Percentiles rank a stretch among this genome's conserved stretches.
Evolutionary conservation across 2,113 vertebrate species (phyloP).

Genomic region (Chloropsis cyanopogon): DNA sequence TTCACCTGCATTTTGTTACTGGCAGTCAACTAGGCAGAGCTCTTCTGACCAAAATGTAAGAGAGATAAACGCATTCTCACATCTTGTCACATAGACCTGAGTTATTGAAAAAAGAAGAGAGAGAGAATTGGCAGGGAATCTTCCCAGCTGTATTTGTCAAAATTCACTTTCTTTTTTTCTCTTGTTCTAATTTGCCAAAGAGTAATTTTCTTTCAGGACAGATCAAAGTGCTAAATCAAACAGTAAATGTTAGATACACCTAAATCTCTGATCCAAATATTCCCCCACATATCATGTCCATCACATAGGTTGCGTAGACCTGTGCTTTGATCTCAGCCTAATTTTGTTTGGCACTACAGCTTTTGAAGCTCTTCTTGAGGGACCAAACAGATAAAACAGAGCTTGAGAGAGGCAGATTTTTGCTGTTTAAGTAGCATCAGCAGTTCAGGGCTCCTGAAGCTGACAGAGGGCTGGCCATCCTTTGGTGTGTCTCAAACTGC

Average conservation of each 20-base stretch:
- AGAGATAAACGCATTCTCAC: not conserved
- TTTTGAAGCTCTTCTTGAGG: conserved; percentile 6
- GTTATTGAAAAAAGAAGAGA: not conserved
- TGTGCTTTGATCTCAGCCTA: conserved; percentile 37
- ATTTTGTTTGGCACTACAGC: conserved; percentile 32
- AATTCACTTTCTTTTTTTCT: not conserved
- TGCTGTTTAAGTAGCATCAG: not conserved
- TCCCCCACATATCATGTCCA: not conserved
- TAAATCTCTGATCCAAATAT: conserved; percentile 35
- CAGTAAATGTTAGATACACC: not conserved
- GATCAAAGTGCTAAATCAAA: conserved; percentile 62
- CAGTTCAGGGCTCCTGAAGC: not conserved
- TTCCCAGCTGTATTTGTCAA: not conserved
- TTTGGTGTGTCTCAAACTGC: not conserved
- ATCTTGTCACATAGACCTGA: not conserved
- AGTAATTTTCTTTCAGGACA: conserved; percentile 58
- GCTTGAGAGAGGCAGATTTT: not conserved
- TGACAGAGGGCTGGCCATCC: not conserved
- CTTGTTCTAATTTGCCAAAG: conserved; percentile 60
- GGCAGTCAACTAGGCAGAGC: not conserved
- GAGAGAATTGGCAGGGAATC: not conserved
- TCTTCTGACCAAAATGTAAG: not conserved
- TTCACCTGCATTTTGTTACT: not conserved
- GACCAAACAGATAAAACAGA: conserved; percentile 6
- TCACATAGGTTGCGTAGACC: not conserved